Evolutionary conservation across 2,797 vertebrate species (phyloP).

Genomic region (Acanthornis magna): DNA sequence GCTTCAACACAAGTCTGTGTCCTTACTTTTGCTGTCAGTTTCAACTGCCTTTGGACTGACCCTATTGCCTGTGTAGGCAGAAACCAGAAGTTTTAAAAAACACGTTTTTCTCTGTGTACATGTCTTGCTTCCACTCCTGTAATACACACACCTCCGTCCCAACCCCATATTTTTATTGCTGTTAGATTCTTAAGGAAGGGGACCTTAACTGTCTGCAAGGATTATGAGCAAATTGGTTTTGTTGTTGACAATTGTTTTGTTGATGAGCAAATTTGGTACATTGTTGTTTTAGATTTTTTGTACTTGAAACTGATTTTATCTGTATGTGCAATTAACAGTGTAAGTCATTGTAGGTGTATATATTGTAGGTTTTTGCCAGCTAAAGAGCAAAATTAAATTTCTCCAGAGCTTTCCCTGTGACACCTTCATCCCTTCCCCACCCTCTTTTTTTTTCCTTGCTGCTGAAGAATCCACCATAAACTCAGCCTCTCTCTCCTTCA

Average conservation of each 20-base stretch:
- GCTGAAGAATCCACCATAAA: neutral
- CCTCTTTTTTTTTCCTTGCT: neutral
- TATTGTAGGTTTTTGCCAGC: neutral
- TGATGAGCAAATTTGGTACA: neutral
- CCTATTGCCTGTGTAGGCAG: neutral
- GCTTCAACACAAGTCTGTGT: neutral
- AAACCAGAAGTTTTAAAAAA: neutral
- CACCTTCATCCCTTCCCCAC: neutral
- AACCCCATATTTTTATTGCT: neutral
- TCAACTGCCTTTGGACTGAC: neutral
- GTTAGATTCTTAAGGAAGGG: neutral
- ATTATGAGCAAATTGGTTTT: neutral
- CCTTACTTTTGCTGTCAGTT: neutral
- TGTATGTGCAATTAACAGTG: neutral
- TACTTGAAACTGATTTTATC: neutral
- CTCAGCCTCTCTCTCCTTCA: neutral
- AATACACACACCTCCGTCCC: neutral
- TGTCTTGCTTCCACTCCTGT: neutral
- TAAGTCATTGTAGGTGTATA: neutral
- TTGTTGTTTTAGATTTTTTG: neutral
- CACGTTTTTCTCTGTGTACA: neutral
- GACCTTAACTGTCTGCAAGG: neutral
- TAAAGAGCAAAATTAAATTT: neutral
- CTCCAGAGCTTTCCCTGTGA: neutral
- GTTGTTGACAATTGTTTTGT: too few relatives aligned